Base-by-base conservation (phyloP, 2,797 vertebrate genomes). In the Mastacembelus armatus region DNA sequence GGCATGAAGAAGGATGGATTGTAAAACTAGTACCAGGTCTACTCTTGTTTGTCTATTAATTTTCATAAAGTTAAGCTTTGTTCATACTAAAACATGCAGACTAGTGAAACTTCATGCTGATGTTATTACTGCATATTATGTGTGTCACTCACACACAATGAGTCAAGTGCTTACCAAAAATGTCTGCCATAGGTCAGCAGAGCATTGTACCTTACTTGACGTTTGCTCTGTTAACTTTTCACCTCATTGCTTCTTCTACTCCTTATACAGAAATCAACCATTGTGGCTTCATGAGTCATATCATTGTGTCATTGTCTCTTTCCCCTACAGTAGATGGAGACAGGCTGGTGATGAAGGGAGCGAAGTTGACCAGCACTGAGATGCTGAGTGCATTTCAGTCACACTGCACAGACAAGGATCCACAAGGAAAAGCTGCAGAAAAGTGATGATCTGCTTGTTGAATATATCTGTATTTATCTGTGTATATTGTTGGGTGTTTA, bases 271-370 rank as follows among this genome's bases (percentile, higher is more conserved):
- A 45, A 10, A 11, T 33, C 18, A 49, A 33, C 52, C 35, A 62
- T 45, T 54, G 42, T 52, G 27, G 50, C 7, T 4, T 33, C 3
- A 2, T 71, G 55, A 81, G n/a, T 83, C 66, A 63, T 19, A 24
- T 33, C 66, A 81, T 58, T 70, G 54, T 75, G 47, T 64, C 43
- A 59, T 66, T 54, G 33, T 64, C 4, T 43, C 39, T 75, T 42
- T 49, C 60, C 14, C 0, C 70, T 36, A 4, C 89, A 98, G 96
- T 71, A 33, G 95, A 98, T 32, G 96, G 96, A 83, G 95, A 96
- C 11, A 90, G 49, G 85, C 71, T 98, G 78, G 64, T 96, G 78
- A 93, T 97, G 93, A 96, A 96, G 77, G 94, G 94, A 66, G 92
- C 91, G 45, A 92, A 93, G 32, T 32, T 98, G 83, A 95, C 93